Percentiles rank a stretch among this genome's conserved stretches.
Evolutionary conservation across 1,140 invertebrate genomes (phyloP).

Genomic region (Probaryconus sp.): DNA sequence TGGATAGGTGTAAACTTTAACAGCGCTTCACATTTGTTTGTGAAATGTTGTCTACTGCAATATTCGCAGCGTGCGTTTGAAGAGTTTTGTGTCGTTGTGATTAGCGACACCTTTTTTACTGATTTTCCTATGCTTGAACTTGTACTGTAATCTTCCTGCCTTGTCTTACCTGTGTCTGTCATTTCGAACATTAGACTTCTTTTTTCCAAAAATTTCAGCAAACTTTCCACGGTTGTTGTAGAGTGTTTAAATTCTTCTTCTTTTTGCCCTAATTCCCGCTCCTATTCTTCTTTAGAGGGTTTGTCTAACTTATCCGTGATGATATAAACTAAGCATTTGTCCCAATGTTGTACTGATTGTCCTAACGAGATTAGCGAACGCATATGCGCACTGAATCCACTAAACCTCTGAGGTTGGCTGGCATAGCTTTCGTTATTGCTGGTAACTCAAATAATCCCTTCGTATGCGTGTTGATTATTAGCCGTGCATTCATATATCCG

Average conservation of each 20-base stretch:
- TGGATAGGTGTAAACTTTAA: not conserved
- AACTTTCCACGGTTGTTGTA: not conserved
- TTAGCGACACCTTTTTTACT: not conserved
- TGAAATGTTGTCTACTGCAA: not conserved
- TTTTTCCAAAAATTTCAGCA: constrained; percentile 8
- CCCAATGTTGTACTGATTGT: constrained; percentile 7
- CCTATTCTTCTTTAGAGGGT: constrained; percentile 10
- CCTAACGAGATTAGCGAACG: constrained; percentile 4
- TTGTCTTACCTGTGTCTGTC: not conserved
- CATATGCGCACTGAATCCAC: constrained; percentile 4
- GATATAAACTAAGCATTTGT: not conserved
- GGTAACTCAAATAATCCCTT: constrained; percentile 12
- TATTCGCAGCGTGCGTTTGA: too few species aligned
- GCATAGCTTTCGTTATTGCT: constrained; percentile 3
- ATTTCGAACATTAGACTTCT: constrained; percentile 2
- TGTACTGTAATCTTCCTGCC: not conserved
- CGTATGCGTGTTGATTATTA: constrained; percentile 9
- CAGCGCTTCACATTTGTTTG: not conserved
- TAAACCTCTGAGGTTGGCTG: not conserved
- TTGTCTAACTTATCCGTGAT: constrained; percentile 8
- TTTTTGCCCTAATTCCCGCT: not conserved
- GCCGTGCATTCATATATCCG: not conserved
- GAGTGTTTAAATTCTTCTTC: not conserved
- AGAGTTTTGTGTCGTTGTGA: not conserved
- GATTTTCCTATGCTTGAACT: not conserved